Percentiles rank a stretch among this genome's conserved stretches.
Evolutionary conservation across 2,888 invertebrate species (phyloP).

Genomic region (Eudasyphora cyanicolor): DNA sequence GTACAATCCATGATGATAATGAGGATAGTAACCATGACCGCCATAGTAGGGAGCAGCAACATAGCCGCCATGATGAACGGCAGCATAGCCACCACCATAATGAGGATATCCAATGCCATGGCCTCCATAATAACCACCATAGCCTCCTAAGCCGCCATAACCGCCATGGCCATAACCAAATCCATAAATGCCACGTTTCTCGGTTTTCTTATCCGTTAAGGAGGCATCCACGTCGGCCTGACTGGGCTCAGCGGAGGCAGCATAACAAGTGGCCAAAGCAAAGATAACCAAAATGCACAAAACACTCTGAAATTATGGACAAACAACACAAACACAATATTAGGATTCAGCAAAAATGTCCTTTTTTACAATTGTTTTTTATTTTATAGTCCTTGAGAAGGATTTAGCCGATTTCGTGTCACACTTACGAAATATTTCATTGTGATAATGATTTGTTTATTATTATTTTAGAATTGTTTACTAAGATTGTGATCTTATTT

Average conservation of each 20-base stretch:
- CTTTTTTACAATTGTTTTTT: not conserved
- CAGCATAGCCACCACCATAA: conserved; percentile 46
- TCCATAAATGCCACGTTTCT: conserved; percentile 68
- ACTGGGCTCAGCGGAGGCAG: conserved; percentile 51
- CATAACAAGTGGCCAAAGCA: conserved; percentile 58
- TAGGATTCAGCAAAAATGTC: not conserved
- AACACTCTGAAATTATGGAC: conserved; percentile 55
- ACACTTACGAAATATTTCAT: conserved; percentile 69
- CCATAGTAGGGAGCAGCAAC: conserved; percentile 55
- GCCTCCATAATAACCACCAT: conserved; percentile 51
- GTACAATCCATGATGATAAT: conserved; percentile 63
- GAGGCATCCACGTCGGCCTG: conserved; percentile 56
- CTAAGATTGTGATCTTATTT: conserved; percentile 61
- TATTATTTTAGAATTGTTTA: conserved; percentile 9
- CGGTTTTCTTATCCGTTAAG: conserved; percentile 65
- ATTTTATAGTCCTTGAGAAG: no score
- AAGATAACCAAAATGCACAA: conserved; percentile 65
- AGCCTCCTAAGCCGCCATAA: conserved; percentile 46
- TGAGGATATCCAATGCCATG: conserved; percentile 46
- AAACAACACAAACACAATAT: not conserved
- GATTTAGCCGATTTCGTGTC: not conserved
- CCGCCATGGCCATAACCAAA: conserved; percentile 64
- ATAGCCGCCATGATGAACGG: conserved; percentile 51
- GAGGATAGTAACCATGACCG: conserved; percentile 63
- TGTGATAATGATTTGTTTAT: conserved; percentile 30